Evolutionary conservation across 2,113 vertebrate genomes (phyloP), one percentile per base, ranked within the genome.

Genomic region (Halcyon senegalensis): DNA sequence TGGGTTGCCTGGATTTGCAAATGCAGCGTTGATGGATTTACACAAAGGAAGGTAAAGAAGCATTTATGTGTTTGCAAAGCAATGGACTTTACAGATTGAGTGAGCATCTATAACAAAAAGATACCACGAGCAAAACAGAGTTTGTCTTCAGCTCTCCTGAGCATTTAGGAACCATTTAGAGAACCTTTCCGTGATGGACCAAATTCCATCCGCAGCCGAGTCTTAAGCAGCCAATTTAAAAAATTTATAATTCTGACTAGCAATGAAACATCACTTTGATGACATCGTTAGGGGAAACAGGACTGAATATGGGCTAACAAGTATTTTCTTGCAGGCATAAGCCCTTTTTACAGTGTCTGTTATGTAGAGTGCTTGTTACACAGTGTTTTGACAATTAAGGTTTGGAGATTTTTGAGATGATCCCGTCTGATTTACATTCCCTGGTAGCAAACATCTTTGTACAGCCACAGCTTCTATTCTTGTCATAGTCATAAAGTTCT

Each of bases 341-440:
- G 19, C 44, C 37, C n/a, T 46, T 15, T 46, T n/a, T 11, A 4
- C 30, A 16, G 43, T 7, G 66, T 44, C 78, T 72, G 69, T 33
- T 70, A 6, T 5, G n/a, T 33, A 18, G 43, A 55, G 31, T 13
- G 50, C 75, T 77, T 30, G 5, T 83, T 77, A 35, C 10, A 8
- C 0, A 0, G 15, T 33, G 25, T 30, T 74, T 46, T 72, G 76
- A 56, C 46, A 55, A 87, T 86, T 55, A 84, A 55, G 0, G 1
- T 24, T 82, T 30, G 24, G 58, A 43, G 27, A 25, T 75, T 68
- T 63, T 51, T 23, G 80, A 28, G 68, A 12, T 39, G 55, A 46
- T 33, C 64, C 51, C 0, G 0, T 37, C 37, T 77, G 60, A 37
- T 62, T 80, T 90, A 63, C 46, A 24, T 70, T 84, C 59, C 86